Evolutionary conservation across 2,113 vertebrate species (phyloP).

Genomic region (Colaptes auratus): DNA sequence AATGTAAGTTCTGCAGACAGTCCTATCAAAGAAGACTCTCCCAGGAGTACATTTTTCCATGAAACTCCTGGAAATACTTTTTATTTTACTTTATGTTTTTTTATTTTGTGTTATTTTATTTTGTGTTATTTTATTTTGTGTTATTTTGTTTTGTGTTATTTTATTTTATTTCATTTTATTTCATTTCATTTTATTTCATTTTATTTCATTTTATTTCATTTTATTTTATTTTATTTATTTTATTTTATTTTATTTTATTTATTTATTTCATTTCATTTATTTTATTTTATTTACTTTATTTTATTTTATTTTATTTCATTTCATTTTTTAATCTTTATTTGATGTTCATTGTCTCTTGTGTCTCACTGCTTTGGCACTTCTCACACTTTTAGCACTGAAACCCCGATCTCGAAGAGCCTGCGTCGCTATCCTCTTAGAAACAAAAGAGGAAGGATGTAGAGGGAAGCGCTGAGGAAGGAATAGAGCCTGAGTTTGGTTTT

Average conservation of each 20-base stretch:
- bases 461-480: neutral
- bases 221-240: too few relatives aligned
- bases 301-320: neutral
- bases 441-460: neutral
- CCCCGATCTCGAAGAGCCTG: neutral
- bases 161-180: too few relatives aligned
- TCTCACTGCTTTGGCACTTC: neutral
- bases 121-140: too few relatives aligned
- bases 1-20: neutral
- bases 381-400: neutral
- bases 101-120: too few relatives aligned
- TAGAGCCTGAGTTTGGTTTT: neutral
- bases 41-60: neutral
- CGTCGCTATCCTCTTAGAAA: neutral
- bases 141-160: too few relatives aligned
- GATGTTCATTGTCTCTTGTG: neutral
- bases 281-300: too few relatives aligned
- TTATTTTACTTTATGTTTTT: neutral
- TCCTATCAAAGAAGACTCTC: neutral
- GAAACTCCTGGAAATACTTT: neutral
- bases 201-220: too few relatives aligned
- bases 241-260: too few relatives aligned
- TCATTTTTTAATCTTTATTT: neutral
- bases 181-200: neutral
- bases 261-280: neutral